These are phyloP conservation scores for Romanogobio albipinnatus DNA, from an alignment of 2,113 vertebrate species.

Conservation along the genomic window DNA sequence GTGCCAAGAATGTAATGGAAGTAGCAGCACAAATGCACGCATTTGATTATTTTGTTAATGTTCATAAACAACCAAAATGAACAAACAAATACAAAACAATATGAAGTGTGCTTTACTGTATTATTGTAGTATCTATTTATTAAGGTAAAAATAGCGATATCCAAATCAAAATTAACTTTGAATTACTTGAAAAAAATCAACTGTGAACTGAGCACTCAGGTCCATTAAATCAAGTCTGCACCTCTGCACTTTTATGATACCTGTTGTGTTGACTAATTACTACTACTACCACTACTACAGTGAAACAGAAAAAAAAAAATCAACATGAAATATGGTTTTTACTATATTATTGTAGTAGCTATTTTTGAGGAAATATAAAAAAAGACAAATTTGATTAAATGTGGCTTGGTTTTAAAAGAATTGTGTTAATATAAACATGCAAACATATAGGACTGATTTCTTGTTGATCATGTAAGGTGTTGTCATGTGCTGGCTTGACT, in stretches of 20 bases:
- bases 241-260: no score
- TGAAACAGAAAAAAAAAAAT: background rate
- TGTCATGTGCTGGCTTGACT: no score
- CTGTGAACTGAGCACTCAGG: background rate
- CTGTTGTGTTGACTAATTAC: background rate
- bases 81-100: no score
- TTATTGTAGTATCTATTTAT: no score
- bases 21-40: no score
- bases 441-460: background rate
- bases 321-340: background rate
- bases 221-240: background rate
- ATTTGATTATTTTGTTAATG: no score
- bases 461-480: background rate
- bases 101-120: no score
- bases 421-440: background rate
- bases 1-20: no score
- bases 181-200: background rate
- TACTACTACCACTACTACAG: background rate
- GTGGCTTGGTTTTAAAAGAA: background rate
- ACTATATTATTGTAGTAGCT: background rate
- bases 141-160: background rate
- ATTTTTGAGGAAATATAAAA: background rate
- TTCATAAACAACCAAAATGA: no score
- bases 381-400: background rate
- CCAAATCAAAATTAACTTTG: background rate